Base-by-base conservation (phyloP, 2,113 vertebrate genomes). In the Thymallus thymallus region DNA sequence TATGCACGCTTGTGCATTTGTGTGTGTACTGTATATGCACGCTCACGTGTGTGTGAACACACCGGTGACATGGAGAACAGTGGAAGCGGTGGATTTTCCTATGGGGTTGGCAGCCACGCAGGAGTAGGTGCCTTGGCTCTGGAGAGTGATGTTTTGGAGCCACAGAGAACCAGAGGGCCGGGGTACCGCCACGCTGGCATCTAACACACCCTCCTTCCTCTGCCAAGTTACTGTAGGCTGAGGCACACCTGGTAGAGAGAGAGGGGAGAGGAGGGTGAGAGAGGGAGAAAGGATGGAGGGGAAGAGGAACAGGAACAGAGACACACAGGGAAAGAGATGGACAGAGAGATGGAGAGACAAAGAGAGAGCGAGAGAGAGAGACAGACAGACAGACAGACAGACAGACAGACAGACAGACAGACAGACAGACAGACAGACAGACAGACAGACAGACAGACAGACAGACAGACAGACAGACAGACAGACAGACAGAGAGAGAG, bases 41-140 rank as follows among this genome's bases (percentile, higher is more conserved):
- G 35, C 9, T 20, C 14, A 24, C 22, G 58, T 29, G 69, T 61
- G n/a, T 14, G 62, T 62, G 55, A 72, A 80, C 93, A 87, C 74
- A 95, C 96, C 92, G 61, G 83, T 69, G 75, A 97, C 64, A 46
- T 76, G 91, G 30, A 98, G 88, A 12, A 88, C 20, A 41, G 91
- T 88, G 0, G 78, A 69, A 29, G 94, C 94, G 14, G 83, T 68
- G 2, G 93, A 89, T 87, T 92, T 93, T 75, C 96, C 96, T 0
- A 96, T 85, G 13, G 82, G 81, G 6, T 94, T 98, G 74, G 89
- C 77, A 82, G 94, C 95, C 30, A 87, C 86, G 81, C 96, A 98
- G 58, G 82, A 82, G 61, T 95, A 97, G 5, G 74, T 90, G 61
- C 96, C 96, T 62, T 87, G 86, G 74, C 93, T 89, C 72, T 90